Conservation (phyloP, 2,797 vertebrate species). For the Tympanoctomys barrerae region DNA sequence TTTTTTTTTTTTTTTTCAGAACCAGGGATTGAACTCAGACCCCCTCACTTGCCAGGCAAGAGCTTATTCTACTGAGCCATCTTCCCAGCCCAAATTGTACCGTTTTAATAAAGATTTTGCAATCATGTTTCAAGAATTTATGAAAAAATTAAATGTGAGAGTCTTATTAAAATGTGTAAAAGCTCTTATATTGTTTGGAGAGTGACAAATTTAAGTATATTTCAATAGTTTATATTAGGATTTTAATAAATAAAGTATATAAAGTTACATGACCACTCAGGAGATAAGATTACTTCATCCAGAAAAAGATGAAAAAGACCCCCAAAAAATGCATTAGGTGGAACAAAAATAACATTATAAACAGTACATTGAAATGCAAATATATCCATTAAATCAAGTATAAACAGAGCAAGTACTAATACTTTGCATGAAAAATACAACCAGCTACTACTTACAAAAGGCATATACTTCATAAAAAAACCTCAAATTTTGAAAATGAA, state of each 20-base stretch:
- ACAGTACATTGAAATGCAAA: background rate
- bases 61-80: too few relatives aligned
- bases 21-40: too few relatives aligned
- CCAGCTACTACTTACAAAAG: background rate
- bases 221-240: background rate
- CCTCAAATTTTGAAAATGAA: background rate
- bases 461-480: background rate
- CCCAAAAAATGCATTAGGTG: background rate
- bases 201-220: background rate
- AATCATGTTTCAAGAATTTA: background rate
- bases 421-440: background rate
- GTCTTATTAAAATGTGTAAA: background rate
- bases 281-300: background rate
- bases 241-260: background rate
- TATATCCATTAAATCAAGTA: background rate
- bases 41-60: too few relatives aligned
- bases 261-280: background rate
- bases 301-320: background rate
- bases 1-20: too few relatives aligned
- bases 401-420: background rate
- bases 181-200: background rate
- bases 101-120: background rate
- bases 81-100: too few relatives aligned
- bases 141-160: background rate
- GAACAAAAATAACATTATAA: background rate